phyloP scores from a whole-genome alignment of 2,113 vertebrate genomes.

The Proteles cristata region DNA sequence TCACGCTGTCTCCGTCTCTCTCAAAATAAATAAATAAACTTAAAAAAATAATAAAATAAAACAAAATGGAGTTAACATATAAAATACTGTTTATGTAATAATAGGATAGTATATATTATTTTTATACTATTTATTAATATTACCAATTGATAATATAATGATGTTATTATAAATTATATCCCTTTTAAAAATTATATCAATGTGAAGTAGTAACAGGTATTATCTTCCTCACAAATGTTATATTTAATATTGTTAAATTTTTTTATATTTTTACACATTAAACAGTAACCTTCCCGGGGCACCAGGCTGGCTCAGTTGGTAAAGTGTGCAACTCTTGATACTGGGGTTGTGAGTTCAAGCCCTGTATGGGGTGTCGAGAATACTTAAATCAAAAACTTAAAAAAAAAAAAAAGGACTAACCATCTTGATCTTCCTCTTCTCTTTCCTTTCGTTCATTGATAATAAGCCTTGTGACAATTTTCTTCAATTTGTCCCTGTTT shows the following conservation, averaged over 20 bases:
- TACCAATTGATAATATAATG: no score
- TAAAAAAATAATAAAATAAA: no score
- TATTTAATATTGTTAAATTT: not conserved
- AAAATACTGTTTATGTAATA: slow-evolving; percentile 1
- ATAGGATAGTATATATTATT: not conserved
- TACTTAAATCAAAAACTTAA: not conserved
- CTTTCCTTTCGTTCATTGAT: not conserved
- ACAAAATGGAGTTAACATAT: not conserved
- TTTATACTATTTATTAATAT: no score
- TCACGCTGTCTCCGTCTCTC: no score
- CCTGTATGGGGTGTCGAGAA: not conserved
- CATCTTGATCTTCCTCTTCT: not conserved
- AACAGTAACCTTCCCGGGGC: not conserved
- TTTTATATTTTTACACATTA: not conserved
- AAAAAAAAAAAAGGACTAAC: not conserved
- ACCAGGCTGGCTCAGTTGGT: not conserved
- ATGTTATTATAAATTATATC: no score
- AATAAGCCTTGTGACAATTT: no score
- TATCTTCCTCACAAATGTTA: not conserved
- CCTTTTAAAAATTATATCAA: not conserved
- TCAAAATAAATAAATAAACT: no score
- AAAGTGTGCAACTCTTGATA: not conserved
- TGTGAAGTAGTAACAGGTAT: not conserved
- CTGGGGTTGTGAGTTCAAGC: not conserved
- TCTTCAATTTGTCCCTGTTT: not conserved